Conservation (phyloP, 2,113 vertebrate species). For the Urocitellus parryii region DNA sequence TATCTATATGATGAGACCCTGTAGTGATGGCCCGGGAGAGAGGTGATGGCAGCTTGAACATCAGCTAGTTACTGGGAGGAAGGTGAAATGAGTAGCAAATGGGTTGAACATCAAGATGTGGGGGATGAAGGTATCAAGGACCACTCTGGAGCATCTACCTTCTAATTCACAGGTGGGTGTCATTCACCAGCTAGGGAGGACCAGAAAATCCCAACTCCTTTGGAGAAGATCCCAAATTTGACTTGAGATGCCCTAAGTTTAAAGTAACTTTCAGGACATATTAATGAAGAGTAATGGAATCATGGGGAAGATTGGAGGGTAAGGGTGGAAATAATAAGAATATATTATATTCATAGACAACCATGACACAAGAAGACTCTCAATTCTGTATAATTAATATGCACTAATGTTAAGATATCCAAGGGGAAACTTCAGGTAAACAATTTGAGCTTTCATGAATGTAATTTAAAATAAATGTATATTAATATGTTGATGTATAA, state of each 20-base stretch:
- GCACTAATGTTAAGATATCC: not conserved
- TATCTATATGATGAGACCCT: too few relatives aligned
- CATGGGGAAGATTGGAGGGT: not conserved
- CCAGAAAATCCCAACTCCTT: not conserved
- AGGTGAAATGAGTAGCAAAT: accelerated
- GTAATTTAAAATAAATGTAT: not conserved
- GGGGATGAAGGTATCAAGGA: accelerated
- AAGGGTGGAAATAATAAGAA: not conserved
- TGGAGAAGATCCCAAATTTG: not conserved
- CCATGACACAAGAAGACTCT: not conserved
- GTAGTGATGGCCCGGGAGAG: not conserved
- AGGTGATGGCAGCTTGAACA: not conserved
- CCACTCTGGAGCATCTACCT: not conserved
- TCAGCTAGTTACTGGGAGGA: not conserved
- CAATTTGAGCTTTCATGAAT: not conserved
- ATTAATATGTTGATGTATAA: not conserved
- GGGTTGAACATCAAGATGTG: not conserved
- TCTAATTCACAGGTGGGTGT: not conserved
- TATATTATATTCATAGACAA: not conserved
- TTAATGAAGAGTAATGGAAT: not conserved
- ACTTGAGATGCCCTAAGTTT: not conserved
- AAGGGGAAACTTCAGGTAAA: not conserved
- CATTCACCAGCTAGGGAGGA: not conserved
- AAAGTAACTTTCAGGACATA: not conserved
- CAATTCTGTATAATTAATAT: not conserved